Evolutionary conservation across 2,797 vertebrate genomes (phyloP).

Genomic region (Monodelphis domestica): DNA sequence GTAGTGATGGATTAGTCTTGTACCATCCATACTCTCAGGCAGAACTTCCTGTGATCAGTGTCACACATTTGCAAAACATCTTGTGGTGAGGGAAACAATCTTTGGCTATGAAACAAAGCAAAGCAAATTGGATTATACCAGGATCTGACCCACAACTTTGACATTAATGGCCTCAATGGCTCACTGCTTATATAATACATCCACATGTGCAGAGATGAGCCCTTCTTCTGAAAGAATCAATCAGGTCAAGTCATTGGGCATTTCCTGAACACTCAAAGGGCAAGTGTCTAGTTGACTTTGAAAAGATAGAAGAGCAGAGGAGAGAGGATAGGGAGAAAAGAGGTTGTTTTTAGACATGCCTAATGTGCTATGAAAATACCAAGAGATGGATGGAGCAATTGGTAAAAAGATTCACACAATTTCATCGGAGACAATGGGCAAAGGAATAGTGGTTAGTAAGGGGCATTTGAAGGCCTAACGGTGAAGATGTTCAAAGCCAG

Average conservation of each 20-base stretch:
- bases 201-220: background rate
- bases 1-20: background rate
- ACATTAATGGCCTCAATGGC: background rate
- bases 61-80: background rate
- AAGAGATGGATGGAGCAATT: background rate
- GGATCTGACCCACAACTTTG: background rate
- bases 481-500: background rate
- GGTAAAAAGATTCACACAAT: background rate
- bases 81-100: background rate
- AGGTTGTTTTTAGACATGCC: conserved; percentile 1
- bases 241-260: background rate
- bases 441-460: background rate
- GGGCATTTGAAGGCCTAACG: background rate
- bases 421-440: background rate
- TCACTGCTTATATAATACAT: background rate
- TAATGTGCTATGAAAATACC: conserved; percentile 8
- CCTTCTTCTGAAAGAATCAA: conserved; percentile 9
- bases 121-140: background rate
- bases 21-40: background rate
- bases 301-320: conserved; percentile 2
- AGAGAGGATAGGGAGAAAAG: background rate
- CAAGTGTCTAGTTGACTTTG: conserved; percentile 11
- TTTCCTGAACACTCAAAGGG: background rate
- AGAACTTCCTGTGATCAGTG: background rate
- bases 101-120: background rate